Percentiles rank a stretch among this genome's conserved stretches.
Conservation (phyloP, 2,113 vertebrate genomes). For the Proterorhinus semilunaris region DNA sequence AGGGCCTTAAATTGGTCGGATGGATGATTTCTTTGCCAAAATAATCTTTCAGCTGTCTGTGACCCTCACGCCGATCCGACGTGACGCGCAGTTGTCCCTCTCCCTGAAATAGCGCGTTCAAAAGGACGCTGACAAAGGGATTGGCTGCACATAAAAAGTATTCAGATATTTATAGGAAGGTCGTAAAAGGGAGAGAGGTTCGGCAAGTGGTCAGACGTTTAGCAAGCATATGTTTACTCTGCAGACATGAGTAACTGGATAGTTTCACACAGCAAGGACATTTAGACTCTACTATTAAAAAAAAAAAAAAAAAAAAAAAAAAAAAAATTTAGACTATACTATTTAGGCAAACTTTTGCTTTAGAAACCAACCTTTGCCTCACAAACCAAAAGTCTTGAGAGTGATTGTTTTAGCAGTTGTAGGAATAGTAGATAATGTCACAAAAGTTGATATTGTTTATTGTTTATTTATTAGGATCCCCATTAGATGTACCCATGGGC, state of each 20-base stretch:
- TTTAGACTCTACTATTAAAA: too few species aligned
- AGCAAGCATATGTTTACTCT: constrained; percentile 4
- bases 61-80: constrained; percentile 79
- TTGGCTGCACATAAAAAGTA: constrained; percentile 79
- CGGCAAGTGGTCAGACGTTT: constrained; percentile 33
- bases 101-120: constrained; percentile 86
- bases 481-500: too few species aligned
- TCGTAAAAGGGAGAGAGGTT: constrained; percentile 23
- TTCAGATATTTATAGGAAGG: constrained; percentile 80
- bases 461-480: too few species aligned
- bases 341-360: too few species aligned
- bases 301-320: too few species aligned
- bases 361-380: too few species aligned
- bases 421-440: too few species aligned
- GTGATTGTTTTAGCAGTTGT: too few species aligned
- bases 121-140: constrained; percentile 86
- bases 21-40: constrained; percentile 73
- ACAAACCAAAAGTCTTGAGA: too few species aligned
- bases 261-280: neutral
- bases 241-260: neutral
- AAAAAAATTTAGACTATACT: too few species aligned
- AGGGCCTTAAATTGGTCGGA: constrained; percentile 73
- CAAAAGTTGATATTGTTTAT: too few species aligned
- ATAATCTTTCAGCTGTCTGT: constrained; percentile 88
- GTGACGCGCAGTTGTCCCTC: constrained; percentile 77